Evolutionary conservation across 2,888 invertebrate species (phyloP).

Genomic region (Pasiphila rectangulata): DNA sequence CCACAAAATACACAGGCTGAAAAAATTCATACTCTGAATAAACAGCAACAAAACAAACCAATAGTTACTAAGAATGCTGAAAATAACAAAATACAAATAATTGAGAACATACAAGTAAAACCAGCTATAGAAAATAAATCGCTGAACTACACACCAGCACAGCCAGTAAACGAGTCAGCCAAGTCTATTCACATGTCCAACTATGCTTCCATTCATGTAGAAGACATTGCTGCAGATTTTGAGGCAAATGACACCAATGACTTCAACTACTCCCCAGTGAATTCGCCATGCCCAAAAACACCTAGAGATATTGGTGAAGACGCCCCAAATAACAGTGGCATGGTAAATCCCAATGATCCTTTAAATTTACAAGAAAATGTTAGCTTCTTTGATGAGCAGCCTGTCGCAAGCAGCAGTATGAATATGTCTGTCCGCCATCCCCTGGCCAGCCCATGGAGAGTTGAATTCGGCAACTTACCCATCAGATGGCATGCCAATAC

Average conservation of each 20-base stretch:
- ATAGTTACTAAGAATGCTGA: background rate
- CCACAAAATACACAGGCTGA: conserved; percentile 1
- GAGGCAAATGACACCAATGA: conserved; percentile 47
- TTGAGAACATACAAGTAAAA: conserved; percentile 13
- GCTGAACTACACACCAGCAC: conserved; percentile 13
- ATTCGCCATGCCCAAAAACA: conserved; percentile 47
- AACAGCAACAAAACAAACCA: conserved; percentile 4
- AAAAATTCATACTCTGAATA: background rate
- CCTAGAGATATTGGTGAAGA: conserved; percentile 21
- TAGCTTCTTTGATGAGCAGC: conserved; percentile 70
- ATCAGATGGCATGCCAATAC: conserved; percentile 72
- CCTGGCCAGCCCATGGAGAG: conserved; percentile 71
- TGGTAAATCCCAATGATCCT: conserved; percentile 48
- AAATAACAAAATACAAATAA: conserved; percentile 16
- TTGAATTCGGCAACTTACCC: conserved; percentile 64
- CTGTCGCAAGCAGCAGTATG: conserved; percentile 73
- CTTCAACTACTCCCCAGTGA: conserved; percentile 66
- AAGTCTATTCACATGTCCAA: conserved; percentile 36
- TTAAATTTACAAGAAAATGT: conserved; percentile 56
- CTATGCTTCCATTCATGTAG: conserved; percentile 56
- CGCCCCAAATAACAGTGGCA: conserved; percentile 6
- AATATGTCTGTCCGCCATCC: conserved; percentile 59
- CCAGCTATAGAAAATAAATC: conserved; percentile 9
- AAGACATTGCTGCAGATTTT: conserved; percentile 68
- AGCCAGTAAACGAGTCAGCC: conserved; percentile 20